Evolutionary conservation across 2,797 vertebrate species (phyloP).

Genomic region (Semaprochilodus insignis): DNA sequence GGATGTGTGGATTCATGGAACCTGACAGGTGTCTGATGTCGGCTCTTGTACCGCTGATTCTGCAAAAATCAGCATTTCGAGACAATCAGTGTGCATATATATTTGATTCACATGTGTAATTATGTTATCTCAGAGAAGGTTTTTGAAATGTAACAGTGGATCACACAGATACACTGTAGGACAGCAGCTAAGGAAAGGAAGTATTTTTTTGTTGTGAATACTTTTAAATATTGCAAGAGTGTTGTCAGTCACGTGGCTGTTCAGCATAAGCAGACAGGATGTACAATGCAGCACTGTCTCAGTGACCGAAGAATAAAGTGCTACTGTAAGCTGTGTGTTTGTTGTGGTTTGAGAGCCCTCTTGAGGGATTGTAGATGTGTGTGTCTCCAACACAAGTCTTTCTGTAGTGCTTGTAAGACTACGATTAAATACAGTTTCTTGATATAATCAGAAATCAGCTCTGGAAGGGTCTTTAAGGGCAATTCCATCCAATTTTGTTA

Average conservation of each 20-base stretch:
- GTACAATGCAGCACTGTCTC: not conserved
- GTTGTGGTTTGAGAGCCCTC: too few relatives aligned
- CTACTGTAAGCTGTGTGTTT: too few relatives aligned
- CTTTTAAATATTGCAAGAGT: not conserved
- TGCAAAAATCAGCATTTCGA: conserved; percentile 5
- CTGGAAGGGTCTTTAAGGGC: too few relatives aligned
- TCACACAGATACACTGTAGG: not conserved
- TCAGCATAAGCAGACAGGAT: not conserved
- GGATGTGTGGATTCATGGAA: not conserved
- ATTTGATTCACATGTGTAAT: not conserved
- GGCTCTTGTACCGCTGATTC: conserved; percentile 10
- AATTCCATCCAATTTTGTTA: too few relatives aligned
- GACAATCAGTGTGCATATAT: not conserved
- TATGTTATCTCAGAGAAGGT: not conserved
- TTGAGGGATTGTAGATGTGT: too few relatives aligned
- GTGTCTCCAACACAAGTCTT: too few relatives aligned
- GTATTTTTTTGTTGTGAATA: not conserved
- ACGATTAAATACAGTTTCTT: too few relatives aligned
- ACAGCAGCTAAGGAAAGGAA: not conserved
- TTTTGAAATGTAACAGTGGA: not conserved
- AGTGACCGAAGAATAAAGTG: not conserved
- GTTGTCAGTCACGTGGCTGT: not conserved
- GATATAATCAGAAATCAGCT: too few relatives aligned
- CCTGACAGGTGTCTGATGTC: not conserved
- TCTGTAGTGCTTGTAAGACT: too few relatives aligned